Conservation (phyloP, 2,113 vertebrate genomes). For the Tachysurus fulvidraco region DNA sequence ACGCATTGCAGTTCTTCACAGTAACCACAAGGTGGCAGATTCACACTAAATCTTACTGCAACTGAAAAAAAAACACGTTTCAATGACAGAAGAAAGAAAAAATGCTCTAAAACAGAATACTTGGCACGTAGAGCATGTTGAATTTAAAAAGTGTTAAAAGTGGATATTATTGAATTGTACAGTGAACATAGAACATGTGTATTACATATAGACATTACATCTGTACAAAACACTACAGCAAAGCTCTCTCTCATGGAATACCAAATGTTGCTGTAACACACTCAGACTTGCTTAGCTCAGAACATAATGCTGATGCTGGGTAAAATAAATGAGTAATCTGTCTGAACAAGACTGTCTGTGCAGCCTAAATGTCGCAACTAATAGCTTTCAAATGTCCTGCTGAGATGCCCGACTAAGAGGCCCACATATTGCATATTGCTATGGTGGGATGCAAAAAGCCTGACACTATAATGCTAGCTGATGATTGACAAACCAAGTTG, state of each 20-base stretch:
- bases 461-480: background rate
- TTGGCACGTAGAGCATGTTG: background rate
- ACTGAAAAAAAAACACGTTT: background rate
- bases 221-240: background rate
- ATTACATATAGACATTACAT: too few relatives aligned
- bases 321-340: background rate
- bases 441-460: background rate
- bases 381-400: background rate
- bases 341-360: background rate
- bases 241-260: background rate
- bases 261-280: background rate
- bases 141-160: background rate
- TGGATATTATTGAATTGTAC: background rate
- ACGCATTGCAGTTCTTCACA: background rate
- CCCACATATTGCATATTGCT: background rate
- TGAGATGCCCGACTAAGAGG: background rate
- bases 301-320: background rate
- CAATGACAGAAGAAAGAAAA: background rate
- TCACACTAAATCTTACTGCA: background rate
- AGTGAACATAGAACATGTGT: too few relatives aligned
- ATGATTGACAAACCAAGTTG: background rate
- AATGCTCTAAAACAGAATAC: background rate
- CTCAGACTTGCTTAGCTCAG: background rate
- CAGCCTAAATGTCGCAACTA: background rate
- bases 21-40: constrained; percentile 42